Base-by-base conservation (phyloP, 2,888 invertebrate species). In the Meteorus colon region DNA sequence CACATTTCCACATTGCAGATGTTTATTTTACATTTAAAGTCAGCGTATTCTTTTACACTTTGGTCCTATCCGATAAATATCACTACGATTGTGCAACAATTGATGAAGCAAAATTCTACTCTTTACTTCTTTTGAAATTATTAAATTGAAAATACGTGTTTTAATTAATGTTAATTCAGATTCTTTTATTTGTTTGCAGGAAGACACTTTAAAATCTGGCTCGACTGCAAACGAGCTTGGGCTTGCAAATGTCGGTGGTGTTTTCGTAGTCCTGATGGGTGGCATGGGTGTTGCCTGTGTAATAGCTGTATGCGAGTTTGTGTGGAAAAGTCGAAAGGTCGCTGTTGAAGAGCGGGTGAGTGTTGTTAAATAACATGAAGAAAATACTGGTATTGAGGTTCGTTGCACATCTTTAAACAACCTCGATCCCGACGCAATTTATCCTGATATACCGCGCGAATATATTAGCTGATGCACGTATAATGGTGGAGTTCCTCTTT, bases 201-300 rank as follows among this genome's bases (percentile, higher is more conserved):
- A 96, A 82, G 96, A 96, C 84, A 94, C 95, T 62, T 94, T 96
- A 48, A 96, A 96, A 88, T 94, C 95, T 19, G 95, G 95, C 80
- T 96, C 96, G 77, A 94, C 96, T 0, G 96, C 96, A 65, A 96
- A 96, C 90, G 96, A 96, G 90, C 91, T 98, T 78, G 97, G 97
- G 0, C 91, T 99, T 83, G 97, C 97, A 48, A 98, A 99, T 90
- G 97, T 98, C 31, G 98, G 98, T 55, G 98, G 98, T 4, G 97
- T 98, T 5, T 98, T 98, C 90, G 97, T 98, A n/a, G 97, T 98
- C 0, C 92, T 98, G 72, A 95, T 97, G 94, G 96, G 96, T 48
- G 97, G 97, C 3, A 95, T 96, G 94, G 96, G 96, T 5, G 94
- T 97, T 65, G 97, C 97, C 4, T 96, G 96, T 87, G 95, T 97